phyloP scores from a whole-genome alignment of 2,797 vertebrate genomes.

The Capromys pilorides region DNA sequence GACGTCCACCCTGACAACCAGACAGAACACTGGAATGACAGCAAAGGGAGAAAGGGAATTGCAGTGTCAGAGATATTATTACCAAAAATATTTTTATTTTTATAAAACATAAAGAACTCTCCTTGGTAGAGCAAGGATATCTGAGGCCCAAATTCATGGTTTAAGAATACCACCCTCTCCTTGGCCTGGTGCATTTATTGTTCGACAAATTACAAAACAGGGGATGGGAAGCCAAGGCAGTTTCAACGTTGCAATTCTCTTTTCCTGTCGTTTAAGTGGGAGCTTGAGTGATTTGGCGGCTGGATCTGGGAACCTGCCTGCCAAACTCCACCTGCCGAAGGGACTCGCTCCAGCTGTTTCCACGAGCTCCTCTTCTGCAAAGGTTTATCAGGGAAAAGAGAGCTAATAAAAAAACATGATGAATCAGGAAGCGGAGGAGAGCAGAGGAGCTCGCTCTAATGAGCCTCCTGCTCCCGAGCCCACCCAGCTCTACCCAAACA shows the following conservation, averaged over 20 bases:
- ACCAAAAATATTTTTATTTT: not conserved
- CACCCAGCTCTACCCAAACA: not conserved
- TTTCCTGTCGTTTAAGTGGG: slow-evolving; percentile 59
- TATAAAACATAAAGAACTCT: not conserved
- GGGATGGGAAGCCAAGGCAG: slow-evolving; percentile 57
- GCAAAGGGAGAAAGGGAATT: not conserved
- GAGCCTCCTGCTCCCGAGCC: not conserved
- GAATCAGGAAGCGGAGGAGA: slow-evolving; percentile 64
- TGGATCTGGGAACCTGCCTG: slow-evolving; percentile 64
- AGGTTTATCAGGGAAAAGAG: slow-evolving; percentile 74
- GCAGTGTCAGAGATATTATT: not conserved
- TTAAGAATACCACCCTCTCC: not conserved
- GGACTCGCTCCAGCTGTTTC: slow-evolving; percentile 71
- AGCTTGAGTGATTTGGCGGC: slow-evolving; percentile 55
- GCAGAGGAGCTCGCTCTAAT: not conserved
- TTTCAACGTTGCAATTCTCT: not conserved
- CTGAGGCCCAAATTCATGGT: not conserved
- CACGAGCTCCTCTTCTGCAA: slow-evolving; percentile 48
- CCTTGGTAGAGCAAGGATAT: not conserved
- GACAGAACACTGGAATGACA: not conserved
- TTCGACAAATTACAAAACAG: slow-evolving; percentile 3
- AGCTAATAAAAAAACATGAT: slow-evolving; percentile 74
- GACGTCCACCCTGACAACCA: not conserved
- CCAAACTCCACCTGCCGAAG: slow-evolving; percentile 76
- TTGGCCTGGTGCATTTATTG: slow-evolving; percentile 41